phyloP scores from a whole-genome alignment of 2,797 vertebrate species.

The Xenopus petersii region DNA sequence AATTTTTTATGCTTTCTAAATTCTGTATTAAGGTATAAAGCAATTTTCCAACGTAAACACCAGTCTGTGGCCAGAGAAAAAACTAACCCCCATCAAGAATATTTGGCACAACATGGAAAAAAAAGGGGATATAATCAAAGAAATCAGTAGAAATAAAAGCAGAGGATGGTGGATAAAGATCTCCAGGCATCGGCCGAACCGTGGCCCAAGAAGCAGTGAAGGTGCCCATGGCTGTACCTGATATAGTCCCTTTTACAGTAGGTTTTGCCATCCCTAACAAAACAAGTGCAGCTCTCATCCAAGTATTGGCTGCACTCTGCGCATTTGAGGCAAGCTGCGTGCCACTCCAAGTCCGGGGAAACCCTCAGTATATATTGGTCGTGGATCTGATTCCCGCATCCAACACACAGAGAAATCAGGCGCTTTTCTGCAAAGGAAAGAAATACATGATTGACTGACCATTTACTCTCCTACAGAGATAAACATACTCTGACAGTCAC shows the following conservation, averaged over 20 bases:
- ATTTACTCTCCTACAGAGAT: slow-evolving; percentile 71
- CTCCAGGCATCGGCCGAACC: too few species aligned
- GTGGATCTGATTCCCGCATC: slow-evolving; percentile 95
- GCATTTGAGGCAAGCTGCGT: slow-evolving; percentile 92
- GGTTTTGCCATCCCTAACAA: slow-evolving; percentile 93
- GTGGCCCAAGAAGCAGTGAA: too few species aligned
- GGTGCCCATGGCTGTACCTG: slow-evolving; percentile 70
- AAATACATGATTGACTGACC: slow-evolving; percentile 71
- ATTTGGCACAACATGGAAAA: too few species aligned
- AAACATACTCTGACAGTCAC: slow-evolving; percentile 65
- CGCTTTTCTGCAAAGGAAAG: slow-evolving; percentile 87
- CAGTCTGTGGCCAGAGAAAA: too few species aligned
- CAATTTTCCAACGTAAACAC: too few species aligned
- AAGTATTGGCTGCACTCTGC: slow-evolving; percentile 94
- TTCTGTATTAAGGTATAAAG: too few species aligned
- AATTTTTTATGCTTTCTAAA: too few species aligned
- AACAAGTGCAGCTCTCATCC: slow-evolving; percentile 95
- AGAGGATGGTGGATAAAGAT: too few species aligned
- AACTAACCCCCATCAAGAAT: too few species aligned
- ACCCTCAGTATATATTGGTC: slow-evolving; percentile 94
- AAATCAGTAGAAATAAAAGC: too few species aligned
- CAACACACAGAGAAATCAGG: slow-evolving; percentile 92
- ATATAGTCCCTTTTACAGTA: slow-evolving; percentile 96
- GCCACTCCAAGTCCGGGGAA: slow-evolving; percentile 95
- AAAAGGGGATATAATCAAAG: too few species aligned